phyloP scores from a whole-genome alignment of 2,113 vertebrate genomes.

The Hippolais icterina region DNA sequence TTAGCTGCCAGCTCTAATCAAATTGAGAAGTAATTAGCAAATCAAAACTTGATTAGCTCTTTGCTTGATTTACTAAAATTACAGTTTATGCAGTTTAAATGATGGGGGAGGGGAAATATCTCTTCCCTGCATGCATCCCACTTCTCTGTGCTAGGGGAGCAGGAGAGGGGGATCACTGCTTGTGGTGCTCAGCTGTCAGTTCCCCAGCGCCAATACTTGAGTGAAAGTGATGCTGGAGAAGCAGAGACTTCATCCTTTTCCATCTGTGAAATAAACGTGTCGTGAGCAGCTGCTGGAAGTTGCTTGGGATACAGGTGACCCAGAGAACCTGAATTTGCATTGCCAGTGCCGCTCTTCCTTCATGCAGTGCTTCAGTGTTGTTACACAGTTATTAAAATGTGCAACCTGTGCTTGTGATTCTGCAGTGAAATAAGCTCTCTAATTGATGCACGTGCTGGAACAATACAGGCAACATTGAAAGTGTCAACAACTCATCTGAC shows the following conservation, averaged over 20 bases:
- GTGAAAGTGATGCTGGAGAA: neutral
- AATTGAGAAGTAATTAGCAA: constrained; percentile 86
- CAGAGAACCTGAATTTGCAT: neutral
- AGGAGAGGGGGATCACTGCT: neutral
- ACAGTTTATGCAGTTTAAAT: constrained; percentile 83
- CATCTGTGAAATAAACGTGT: neutral
- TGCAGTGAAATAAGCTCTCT: neutral
- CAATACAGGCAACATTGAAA: neutral
- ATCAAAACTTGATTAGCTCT: constrained; percentile 87
- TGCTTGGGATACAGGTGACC: neutral
- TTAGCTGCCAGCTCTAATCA: constrained; percentile 85
- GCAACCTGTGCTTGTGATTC: neutral
- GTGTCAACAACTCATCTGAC: neutral
- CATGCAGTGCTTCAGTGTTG: neutral
- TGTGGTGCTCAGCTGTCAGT: neutral
- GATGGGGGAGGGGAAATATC: constrained; percentile 78
- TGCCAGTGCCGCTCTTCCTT: neutral
- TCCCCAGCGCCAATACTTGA: neutral
- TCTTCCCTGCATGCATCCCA: constrained; percentile 1
- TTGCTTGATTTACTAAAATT: constrained; percentile 85
- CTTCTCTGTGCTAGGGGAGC: neutral
- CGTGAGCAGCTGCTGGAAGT: neutral
- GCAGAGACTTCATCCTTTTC: neutral
- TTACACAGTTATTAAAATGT: neutral
- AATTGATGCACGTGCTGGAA: neutral